Conservation (phyloP, 2,797 vertebrate species). For the Platyrinchus mystaceus region DNA sequence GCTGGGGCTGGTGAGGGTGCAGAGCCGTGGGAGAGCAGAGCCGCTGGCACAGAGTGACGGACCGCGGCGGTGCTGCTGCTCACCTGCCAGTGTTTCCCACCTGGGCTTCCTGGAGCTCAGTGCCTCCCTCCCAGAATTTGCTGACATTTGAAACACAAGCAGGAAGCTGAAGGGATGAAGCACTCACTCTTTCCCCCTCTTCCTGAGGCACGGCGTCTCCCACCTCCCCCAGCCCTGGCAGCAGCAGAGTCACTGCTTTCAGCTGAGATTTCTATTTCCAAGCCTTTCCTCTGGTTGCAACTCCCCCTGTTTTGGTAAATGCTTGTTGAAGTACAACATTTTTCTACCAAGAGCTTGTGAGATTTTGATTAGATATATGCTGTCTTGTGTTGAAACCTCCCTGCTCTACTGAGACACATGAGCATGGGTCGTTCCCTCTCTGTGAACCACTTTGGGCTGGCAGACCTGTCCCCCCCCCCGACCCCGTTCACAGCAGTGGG, state of each 20-base stretch:
- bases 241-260: not conserved
- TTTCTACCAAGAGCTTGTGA: not conserved
- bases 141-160: not conserved
- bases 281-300: not conserved
- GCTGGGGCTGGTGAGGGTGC: not conserved
- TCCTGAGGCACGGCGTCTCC: fast-evolving
- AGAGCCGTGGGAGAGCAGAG: not conserved
- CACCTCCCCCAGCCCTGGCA: not conserved
- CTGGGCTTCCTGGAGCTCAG: not conserved
- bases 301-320: not conserved
- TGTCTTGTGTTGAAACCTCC: not conserved
- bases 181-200: not conserved
- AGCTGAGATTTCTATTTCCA: not conserved
- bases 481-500: fast-evolving
- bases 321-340: not conserved
- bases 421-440: not conserved
- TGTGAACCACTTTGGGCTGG: fast-evolving
- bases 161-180: not conserved
- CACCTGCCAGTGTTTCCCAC: not conserved
- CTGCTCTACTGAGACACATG: not conserved
- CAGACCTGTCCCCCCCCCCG: not conserved
- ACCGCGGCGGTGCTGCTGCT: not conserved
- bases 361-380: not conserved
- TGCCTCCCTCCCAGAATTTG: not conserved
- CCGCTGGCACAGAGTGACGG: fast-evolving